Evolutionary conservation across 2,888 invertebrate species (phyloP), one percentile per base, ranked within the genome.

Genomic region (Dimorphilus gyrociliatus): DNA sequence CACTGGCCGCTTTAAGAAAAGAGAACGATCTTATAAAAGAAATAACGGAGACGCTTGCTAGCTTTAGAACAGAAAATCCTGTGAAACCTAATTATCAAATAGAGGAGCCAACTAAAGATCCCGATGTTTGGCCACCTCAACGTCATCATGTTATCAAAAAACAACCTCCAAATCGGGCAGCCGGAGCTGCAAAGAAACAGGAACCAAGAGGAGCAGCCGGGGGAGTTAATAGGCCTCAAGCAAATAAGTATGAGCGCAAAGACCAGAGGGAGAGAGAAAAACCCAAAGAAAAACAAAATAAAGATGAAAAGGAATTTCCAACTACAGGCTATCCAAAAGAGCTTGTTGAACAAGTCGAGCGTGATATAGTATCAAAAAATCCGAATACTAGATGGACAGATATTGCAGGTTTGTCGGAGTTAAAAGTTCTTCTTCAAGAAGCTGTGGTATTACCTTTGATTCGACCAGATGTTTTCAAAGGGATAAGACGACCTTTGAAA

Each of bases 391-490:
- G 76, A 51, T 94, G 92, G 92, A 82, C 78, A 50, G 63, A 66
- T 40, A 65, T 68, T 30, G 65, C 66, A 6, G 66, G 65, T 37
- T 45, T 67, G 32, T 46, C 50, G 3, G 63, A 64, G 25, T 66
- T 65, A 8, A 67, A 68, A 46, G 50, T 82, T 39, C 61, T 94
- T 33, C 65, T 97, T 4, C 86, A 94, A 59, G 94, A 97, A 65
- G 92, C 94, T 17, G 90, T 94, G 6, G 90, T 97, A 23, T 67
- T 94, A 51, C 94, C 94, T 2, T 79, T 92, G 74, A 76, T 84
- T 72, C 88, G 94, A 78, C 94, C 94, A 2, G 86, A 92, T 53
- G 94, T 85, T 67, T 97, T 97, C 64, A 88, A 81, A 67, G 88
- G 82, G 27, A 90, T 92, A 49, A 72, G 90, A 21, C 70, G 90